Conservation (phyloP, 2,797 vertebrate species). For the Diglossa cyanea region DNA sequence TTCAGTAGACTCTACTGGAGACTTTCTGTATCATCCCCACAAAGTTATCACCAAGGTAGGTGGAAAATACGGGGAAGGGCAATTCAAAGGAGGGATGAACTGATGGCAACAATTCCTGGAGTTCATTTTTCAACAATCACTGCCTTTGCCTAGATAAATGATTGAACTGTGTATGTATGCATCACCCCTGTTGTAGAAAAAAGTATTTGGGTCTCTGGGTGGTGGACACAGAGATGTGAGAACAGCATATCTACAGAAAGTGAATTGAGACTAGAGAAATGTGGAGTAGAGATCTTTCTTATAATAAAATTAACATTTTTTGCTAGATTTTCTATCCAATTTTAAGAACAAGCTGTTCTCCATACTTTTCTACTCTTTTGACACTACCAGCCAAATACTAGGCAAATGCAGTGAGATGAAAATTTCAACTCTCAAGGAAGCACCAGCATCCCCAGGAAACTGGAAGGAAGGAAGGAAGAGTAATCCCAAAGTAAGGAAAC, state of each 20-base stretch:
- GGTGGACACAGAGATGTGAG: not conserved
- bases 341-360: not conserved
- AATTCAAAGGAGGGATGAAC: not conserved
- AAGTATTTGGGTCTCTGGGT: not conserved
- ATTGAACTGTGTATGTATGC: not conserved
- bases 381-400: not conserved
- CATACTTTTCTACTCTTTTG: not conserved
- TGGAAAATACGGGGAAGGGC: not conserved
- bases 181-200: not conserved
- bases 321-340: not conserved
- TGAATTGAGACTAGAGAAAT: not conserved
- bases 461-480: not conserved
- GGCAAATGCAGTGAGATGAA: not conserved
- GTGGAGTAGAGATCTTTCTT: not conserved
- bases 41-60: not conserved
- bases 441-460: not conserved
- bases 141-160: not conserved
- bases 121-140: not conserved
- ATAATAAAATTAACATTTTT: not conserved
- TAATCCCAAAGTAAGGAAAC: not conserved
- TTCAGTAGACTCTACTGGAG: not conserved
- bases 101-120: not conserved
- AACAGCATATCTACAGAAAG: not conserved
- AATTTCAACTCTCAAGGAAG: not conserved
- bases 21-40: accelerated